A percentile compares a stretch with the other conserved stretches of the same genome.
phyloP scores from a whole-genome alignment of 2,113 vertebrate species.

The Cynocephalus volans region DNA sequence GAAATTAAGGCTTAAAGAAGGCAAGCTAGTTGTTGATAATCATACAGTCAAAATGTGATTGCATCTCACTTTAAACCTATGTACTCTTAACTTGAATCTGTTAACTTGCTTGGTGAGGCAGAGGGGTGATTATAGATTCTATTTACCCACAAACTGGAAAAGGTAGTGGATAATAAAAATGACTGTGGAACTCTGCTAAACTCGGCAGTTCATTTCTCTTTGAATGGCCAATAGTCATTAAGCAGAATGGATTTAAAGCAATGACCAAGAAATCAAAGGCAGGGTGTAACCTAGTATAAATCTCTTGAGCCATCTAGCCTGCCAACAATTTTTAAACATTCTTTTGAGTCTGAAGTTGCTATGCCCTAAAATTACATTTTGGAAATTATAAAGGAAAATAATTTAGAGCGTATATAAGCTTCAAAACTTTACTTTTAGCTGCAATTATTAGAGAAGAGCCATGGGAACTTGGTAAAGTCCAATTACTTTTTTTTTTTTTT shows the following conservation, averaged over 20 bases:
- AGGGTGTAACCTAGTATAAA: conserved; percentile 59
- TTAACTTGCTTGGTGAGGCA: conserved; percentile 20
- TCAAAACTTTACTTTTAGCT: conserved; percentile 25
- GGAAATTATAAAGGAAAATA: conserved; percentile 42
- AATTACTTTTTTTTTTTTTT: neutral
- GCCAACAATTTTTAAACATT: conserved; percentile 58
- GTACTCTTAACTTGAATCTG: neutral
- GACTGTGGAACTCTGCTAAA: conserved; percentile 27
- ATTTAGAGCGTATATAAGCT: neutral
- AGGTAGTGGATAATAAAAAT: conserved; percentile 50
- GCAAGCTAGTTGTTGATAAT: conserved; percentile 4
- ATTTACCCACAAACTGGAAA: conserved; percentile 58
- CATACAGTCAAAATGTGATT: neutral
- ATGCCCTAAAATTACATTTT: conserved; percentile 63
- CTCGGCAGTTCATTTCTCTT: conserved; percentile 76
- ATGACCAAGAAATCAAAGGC: conserved; percentile 73
- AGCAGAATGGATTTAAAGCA: conserved; percentile 74
- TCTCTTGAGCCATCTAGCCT: conserved; percentile 10
- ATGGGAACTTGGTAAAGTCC: conserved; percentile 2
- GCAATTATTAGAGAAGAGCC: conserved; percentile 47
- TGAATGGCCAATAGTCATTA: conserved; percentile 73
- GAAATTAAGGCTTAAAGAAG: conserved; percentile 39
- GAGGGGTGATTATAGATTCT: conserved; percentile 28
- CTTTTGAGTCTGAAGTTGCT: conserved; percentile 63
- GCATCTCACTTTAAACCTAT: neutral